A percentile compares a stretch with the other conserved stretches of the same genome.
Evolutionary conservation across 2,797 vertebrate species (phyloP).

Genomic region (Enteromius paludinosus): DNA sequence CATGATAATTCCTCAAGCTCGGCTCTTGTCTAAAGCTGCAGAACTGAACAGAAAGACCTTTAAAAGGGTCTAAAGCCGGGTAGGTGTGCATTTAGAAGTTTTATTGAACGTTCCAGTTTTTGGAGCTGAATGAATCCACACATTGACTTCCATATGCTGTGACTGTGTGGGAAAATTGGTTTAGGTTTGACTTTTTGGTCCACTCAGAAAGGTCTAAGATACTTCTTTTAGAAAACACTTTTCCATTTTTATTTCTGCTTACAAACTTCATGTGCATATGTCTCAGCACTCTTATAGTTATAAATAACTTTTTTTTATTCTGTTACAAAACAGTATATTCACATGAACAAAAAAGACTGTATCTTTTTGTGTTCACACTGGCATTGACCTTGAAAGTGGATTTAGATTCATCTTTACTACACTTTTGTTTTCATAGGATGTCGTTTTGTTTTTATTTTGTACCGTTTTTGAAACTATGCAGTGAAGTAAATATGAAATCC

Average conservation of each 20-base stretch:
- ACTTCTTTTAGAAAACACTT: neutral
- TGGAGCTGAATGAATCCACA: slow-evolving; percentile 22
- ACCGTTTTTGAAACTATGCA: neutral
- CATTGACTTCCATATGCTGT: neutral
- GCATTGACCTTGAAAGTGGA: neutral
- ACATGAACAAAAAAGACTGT: no score
- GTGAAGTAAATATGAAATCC: neutral
- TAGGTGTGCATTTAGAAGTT: slow-evolving; percentile 27
- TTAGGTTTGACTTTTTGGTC: neutral
- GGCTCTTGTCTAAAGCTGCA: slow-evolving; percentile 16
- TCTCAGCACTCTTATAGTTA: neutral
- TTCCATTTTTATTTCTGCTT: neutral
- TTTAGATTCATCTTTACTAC: neutral
- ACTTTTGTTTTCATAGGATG: neutral
- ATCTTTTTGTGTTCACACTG: neutral
- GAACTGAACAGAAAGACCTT: slow-evolving; percentile 20
- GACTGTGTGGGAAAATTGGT: neutral
- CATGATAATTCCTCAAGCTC: slow-evolving; percentile 41
- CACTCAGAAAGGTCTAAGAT: neutral
- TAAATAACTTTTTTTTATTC: neutral
- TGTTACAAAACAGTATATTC: neutral
- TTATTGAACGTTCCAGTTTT: slow-evolving; percentile 41
- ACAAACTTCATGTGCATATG: neutral
- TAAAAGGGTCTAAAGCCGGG: neutral
- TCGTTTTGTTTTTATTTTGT: neutral